A percentile compares a stretch with the other conserved stretches of the same genome.
phyloP scores from a whole-genome alignment of 1,140 invertebrate genomes.

The Patella vulgata region DNA sequence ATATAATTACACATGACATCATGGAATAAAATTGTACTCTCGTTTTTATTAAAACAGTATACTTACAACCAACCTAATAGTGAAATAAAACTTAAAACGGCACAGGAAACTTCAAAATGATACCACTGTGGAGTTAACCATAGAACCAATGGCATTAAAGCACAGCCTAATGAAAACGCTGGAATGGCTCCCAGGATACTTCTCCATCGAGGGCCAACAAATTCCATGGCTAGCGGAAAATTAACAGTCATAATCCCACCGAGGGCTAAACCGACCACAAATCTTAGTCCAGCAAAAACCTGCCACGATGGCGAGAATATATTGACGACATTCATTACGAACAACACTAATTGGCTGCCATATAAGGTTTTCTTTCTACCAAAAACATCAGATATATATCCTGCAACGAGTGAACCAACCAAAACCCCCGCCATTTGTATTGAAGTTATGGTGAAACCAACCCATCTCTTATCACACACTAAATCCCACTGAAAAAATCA shows the following conservation, averaged over 20 bases:
- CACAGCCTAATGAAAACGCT: slow-evolving; percentile 22
- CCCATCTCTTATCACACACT: slow-evolving; percentile 27
- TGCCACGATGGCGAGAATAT: slow-evolving; percentile 24
- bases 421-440: slow-evolving; percentile 35
- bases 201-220: slow-evolving; percentile 34
- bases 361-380: slow-evolving; percentile 26
- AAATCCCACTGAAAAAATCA: slow-evolving; percentile 29
- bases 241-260: slow-evolving; percentile 32
- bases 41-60: no score
- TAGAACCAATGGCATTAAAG: slow-evolving; percentile 26
- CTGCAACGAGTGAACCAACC: slow-evolving; percentile 19
- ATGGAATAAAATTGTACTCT: no score
- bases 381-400: slow-evolving; percentile 19
- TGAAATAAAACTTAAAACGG: background rate
- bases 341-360: slow-evolving; percentile 4
- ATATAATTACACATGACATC: no score
- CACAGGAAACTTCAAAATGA: slow-evolving; percentile 72
- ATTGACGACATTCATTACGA: slow-evolving; percentile 9
- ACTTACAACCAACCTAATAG: background rate
- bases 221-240: slow-evolving; percentile 32
- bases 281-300: slow-evolving; percentile 25
- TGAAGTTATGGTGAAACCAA: slow-evolving; percentile 21
- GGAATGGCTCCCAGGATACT: slow-evolving; percentile 34
- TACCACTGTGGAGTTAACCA: slow-evolving; percentile 39
- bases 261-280: slow-evolving; percentile 32